Percentiles rank a stretch among this genome's conserved stretches.
phyloP scores from a whole-genome alignment of 2,888 invertebrate species.

The Mimachlamys varia region DNA sequence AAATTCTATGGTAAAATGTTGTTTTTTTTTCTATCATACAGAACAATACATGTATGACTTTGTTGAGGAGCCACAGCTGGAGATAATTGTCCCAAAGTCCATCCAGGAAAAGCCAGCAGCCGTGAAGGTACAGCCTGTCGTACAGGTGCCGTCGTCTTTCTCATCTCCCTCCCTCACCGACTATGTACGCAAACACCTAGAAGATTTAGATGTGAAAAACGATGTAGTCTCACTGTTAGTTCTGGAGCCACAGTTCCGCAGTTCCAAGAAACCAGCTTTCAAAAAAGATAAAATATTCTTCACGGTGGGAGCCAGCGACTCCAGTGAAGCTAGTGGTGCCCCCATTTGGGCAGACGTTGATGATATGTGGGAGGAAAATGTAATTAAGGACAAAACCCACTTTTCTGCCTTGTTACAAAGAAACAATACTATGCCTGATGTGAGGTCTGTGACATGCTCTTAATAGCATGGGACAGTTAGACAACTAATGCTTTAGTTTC shows the following conservation, averaged over 20 bases:
- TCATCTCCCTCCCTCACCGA: conserved; percentile 69
- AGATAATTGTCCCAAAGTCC: not conserved
- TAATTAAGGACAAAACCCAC: not conserved
- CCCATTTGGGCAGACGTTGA: not conserved
- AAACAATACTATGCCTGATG: conserved; percentile 21
- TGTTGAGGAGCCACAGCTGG: not conserved
- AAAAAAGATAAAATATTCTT: not conserved
- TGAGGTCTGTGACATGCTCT: not conserved
- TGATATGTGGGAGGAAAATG: conserved; percentile 15
- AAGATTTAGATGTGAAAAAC: not conserved
- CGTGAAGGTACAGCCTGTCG: conserved; percentile 32
- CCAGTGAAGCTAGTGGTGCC: not conserved
- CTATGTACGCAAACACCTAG: conserved; percentile 59
- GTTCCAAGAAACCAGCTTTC: not conserved
- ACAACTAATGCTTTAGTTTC: not conserved
- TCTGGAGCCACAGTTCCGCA: not conserved
- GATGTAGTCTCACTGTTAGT: not conserved
- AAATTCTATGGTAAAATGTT: not conserved
- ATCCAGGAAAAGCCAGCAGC: not conserved
- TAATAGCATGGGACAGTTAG: not conserved
- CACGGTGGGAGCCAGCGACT: not conserved
- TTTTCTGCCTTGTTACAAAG: not conserved
- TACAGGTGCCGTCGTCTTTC: conserved; percentile 43
- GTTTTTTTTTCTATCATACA: not conserved
- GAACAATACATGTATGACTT: conserved; percentile 29